Percentiles rank a stretch among this genome's conserved stretches.
phyloP scores from a whole-genome alignment of 2,888 invertebrate species.

The Hemicrepidius hirtus region DNA sequence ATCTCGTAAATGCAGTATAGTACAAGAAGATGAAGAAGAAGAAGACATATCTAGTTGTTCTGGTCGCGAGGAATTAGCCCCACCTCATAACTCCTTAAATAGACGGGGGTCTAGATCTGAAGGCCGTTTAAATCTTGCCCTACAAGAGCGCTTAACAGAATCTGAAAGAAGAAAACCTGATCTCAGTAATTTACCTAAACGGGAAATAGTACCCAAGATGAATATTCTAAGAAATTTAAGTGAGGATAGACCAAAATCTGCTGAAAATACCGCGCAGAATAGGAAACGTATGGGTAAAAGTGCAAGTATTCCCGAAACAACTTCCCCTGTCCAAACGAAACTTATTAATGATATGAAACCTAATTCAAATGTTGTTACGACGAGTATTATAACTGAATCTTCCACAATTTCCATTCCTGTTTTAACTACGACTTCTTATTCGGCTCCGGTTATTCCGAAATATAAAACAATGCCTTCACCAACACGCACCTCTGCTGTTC shows the following conservation, averaged over 20 bases:
- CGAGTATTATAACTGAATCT: constrained; percentile 74
- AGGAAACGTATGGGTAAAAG: constrained; percentile 69
- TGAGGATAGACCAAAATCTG: constrained; percentile 50
- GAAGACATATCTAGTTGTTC: constrained; percentile 81
- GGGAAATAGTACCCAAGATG: constrained; percentile 56
- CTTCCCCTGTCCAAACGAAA: constrained; percentile 57
- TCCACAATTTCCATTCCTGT: constrained; percentile 75
- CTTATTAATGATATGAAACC: constrained; percentile 58
- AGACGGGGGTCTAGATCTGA: constrained; percentile 87
- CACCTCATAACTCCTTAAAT: constrained; percentile 74
- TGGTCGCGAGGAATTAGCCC: constrained; percentile 75
- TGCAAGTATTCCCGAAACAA: constrained; percentile 60
- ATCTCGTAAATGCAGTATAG: constrained; percentile 92
- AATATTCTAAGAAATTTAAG: constrained; percentile 46
- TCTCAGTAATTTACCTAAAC: constrained; percentile 60
- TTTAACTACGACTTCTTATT: constrained; percentile 67
- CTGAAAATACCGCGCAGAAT: constrained; percentile 50
- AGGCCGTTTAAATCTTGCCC: constrained; percentile 82
- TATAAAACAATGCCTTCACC: constrained; percentile 78
- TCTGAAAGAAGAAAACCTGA: constrained; percentile 73
- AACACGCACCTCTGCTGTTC: constrained; percentile 70
- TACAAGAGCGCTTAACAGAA: constrained; percentile 78
- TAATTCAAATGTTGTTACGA: constrained; percentile 60
- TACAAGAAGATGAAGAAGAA: constrained; percentile 94
- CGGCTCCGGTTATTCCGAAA: constrained; percentile 70